phyloP scores from a whole-genome alignment of 30 jellyfish, hydroid and myxozoan genomes.

The Aurelia sp. region DNA sequence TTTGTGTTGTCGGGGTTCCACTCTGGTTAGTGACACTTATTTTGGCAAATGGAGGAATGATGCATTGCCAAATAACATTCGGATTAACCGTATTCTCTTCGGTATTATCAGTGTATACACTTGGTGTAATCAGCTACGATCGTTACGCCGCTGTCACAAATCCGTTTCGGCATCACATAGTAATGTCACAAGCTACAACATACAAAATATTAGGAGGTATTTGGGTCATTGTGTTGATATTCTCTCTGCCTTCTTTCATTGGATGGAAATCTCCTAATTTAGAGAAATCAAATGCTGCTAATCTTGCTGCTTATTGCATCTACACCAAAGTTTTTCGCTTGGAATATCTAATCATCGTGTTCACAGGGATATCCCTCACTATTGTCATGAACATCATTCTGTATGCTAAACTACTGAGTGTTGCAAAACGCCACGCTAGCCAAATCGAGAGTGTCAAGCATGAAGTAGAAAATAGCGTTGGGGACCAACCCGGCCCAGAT shows the following conservation, averaged over 20 bases:
- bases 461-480: constrained; percentile 69
- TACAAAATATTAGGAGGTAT: constrained; percentile 34
- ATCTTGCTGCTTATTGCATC: constrained; percentile 71
- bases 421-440: constrained; percentile 85
- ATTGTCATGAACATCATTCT: constrained; percentile 64
- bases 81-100: constrained; percentile 76
- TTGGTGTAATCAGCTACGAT: constrained; percentile 86
- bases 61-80: constrained; percentile 80
- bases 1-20: constrained; percentile 79
- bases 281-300: constrained; percentile 8
- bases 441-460: constrained; percentile 65
- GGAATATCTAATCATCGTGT: constrained; percentile 64
- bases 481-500: constrained; percentile 21
- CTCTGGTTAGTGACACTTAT: constrained; percentile 77
- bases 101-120: constrained; percentile 74
- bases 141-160: constrained; percentile 78
- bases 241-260: constrained; percentile 74
- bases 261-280: constrained; percentile 76
- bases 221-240: constrained; percentile 59
- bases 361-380: constrained; percentile 37
- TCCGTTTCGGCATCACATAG: constrained; percentile 79
- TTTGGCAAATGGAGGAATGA: constrained; percentile 44
- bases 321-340: constrained; percentile 80
- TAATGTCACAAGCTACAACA: constrained; percentile 55
- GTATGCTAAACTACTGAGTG: constrained; percentile 57